Evolutionary conservation across 2,113 vertebrate species (phyloP).

Genomic region (Calonectris borealis): DNA sequence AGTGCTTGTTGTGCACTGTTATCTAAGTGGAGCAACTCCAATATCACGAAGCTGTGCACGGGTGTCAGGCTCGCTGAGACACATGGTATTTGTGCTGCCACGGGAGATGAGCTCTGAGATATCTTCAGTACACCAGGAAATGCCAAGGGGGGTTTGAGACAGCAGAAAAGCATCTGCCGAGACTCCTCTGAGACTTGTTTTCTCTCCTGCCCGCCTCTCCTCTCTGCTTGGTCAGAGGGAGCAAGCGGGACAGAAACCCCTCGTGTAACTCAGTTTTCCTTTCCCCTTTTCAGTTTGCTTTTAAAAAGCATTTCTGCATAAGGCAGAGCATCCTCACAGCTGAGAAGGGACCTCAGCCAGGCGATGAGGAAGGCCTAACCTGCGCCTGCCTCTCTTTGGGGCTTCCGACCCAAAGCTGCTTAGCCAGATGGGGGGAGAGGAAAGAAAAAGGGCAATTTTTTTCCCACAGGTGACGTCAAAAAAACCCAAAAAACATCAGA

Average conservation of each 20-base stretch:
- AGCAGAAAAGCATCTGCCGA: background rate
- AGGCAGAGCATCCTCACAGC: background rate
- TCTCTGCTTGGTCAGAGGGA: background rate
- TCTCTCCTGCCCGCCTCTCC: background rate
- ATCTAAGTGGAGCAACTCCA: background rate
- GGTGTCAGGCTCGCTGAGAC: background rate
- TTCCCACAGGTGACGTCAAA: background rate
- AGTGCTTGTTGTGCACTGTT: background rate
- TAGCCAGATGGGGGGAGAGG: background rate
- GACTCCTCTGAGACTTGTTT: background rate
- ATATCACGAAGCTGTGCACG: background rate
- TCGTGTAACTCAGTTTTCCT: background rate
- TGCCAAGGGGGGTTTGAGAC: background rate
- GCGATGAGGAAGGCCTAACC: background rate
- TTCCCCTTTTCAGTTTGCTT: background rate
- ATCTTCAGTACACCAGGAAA: background rate
- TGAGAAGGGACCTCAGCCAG: background rate
- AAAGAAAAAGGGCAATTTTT: background rate
- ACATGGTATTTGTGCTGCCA: background rate
- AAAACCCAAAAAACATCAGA: background rate
- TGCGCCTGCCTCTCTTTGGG: background rate
- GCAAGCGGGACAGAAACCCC: background rate
- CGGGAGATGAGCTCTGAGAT: background rate
- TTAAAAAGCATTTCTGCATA: background rate
- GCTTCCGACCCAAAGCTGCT: background rate